Evolutionary conservation across 2,888 invertebrate genomes (phyloP), one percentile per base, ranked within the genome.

Genomic region (Chrysina gloriosa): DNA sequence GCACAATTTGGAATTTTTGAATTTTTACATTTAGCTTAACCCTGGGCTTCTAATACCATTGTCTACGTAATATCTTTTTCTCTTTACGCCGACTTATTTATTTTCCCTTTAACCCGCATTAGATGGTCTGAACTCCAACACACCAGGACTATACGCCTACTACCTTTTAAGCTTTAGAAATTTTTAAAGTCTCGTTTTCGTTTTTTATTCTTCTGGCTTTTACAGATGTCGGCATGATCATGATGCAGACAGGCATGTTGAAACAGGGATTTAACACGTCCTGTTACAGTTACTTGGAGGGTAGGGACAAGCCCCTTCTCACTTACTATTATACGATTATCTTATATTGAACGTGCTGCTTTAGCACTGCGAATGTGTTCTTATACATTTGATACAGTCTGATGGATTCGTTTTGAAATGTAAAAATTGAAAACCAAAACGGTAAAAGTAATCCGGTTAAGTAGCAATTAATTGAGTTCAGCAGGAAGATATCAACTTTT

Each of bases 161-260:
- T 11, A 7, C 27, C n/a, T 21, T 29, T 27, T 25, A 27, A 27
- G 50, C 48, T 45, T 69, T 56, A 56, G 66, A 58, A 36, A 47
- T 70, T 39, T 42, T 58, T 11, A n/a, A 36, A 3, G 36, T 58
- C 25, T 39, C 23, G 25, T 58, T 58, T 58, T 58, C 73, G 75
- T 76, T 75, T 72, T 76, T 77, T 69, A 45, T 87, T 82, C 86
- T 86, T 50, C 50, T 85, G 86, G 86, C 90, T 90, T 90, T 92
- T 92, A 82, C 94, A 94, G 94, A 94, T 94, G 94, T 95, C 87
- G 94, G 94, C 89, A 94, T 94, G 94, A 94, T 95, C 90, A 93
- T 95, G 94, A 94, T 94, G 94, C 94, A 94, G 92, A 90, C 93
- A 85, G 94, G 94, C 88, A 94, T 95, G 94, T 93, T 94, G 91